A percentile compares a stretch with the other conserved stretches of the same genome.
These are phyloP conservation scores for Cotesia chilonis DNA, from an alignment of 1,140 invertebrate genomes.

Conservation along the genomic window DNA sequence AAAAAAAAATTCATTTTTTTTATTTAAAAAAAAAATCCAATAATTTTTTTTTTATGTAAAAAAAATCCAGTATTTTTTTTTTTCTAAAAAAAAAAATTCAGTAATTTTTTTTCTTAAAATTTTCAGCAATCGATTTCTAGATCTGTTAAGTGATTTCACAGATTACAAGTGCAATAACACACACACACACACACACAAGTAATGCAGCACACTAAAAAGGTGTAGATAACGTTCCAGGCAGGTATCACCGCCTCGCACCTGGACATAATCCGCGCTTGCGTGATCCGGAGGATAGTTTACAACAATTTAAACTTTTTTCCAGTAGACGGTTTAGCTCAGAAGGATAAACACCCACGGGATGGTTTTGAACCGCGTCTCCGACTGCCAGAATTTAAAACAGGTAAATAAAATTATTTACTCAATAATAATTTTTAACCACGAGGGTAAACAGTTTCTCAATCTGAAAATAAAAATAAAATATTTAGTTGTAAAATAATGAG, in stretches of 20 bases:
- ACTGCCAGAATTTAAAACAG: neutral
- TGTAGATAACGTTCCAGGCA: constrained; percentile 31
- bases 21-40: no score
- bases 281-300: constrained; percentile 32
- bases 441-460: no score
- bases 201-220: constrained; percentile 6
- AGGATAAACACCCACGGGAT: constrained; percentile 1
- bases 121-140: no score
- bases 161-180: no score
- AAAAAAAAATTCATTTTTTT: neutral
- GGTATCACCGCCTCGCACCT: constrained; percentile 50
- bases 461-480: neutral
- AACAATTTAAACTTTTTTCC: constrained; percentile 14
- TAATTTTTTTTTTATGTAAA: no score
- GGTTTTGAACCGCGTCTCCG: constrained; percentile 17
- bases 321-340: neutral
- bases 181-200: no score
- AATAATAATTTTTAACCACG: neutral
- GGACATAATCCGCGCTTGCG: constrained; percentile 55
- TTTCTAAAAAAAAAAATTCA: neutral
- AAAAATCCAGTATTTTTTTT: no score
- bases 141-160: no score
- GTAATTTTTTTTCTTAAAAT: no score
- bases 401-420: neutral
- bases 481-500: neutral